Conservation (phyloP, 2,888 invertebrate species). For the Amphimallon solstitiale region DNA sequence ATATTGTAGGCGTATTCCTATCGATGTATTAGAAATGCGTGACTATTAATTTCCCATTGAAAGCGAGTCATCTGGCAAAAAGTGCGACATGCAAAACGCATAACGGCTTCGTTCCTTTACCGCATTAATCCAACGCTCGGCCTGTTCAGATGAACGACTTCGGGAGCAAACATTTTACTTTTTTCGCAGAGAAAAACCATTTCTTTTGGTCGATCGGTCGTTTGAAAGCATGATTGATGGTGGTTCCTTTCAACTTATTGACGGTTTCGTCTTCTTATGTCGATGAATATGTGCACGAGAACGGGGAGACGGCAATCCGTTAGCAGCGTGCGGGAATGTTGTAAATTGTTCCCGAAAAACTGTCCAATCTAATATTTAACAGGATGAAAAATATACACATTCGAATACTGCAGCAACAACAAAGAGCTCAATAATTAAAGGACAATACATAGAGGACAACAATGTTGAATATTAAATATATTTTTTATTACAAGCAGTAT, state of each 20-base stretch:
- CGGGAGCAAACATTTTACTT: conserved; percentile 26
- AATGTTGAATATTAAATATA: too few species aligned
- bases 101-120: conserved; percentile 3
- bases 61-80: background rate
- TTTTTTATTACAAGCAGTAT: too few species aligned
- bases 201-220: conserved; percentile 38
- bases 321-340: conserved; percentile 1
- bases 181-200: conserved; percentile 6
- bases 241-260: conserved; percentile 46
- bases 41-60: conserved; percentile 2
- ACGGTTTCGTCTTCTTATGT: conserved; percentile 41
- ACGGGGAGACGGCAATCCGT: background rate
- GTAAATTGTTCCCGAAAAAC: conserved; percentile 17
- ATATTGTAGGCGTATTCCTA: background rate
- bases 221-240: conserved; percentile 48
- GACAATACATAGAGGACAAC: too few species aligned
- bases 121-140: conserved; percentile 6
- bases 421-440: too few species aligned
- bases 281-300: background rate
- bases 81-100: conserved; percentile 18
- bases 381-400: conserved; percentile 4
- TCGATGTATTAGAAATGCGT: background rate
- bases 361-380: conserved; percentile 8
- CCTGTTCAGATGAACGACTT: conserved; percentile 7
- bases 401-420: too few species aligned